Evolutionary conservation across 2,797 vertebrate genomes (phyloP), one percentile per base, ranked within the genome.

Genomic region (Pseudochirops corinnae): DNA sequence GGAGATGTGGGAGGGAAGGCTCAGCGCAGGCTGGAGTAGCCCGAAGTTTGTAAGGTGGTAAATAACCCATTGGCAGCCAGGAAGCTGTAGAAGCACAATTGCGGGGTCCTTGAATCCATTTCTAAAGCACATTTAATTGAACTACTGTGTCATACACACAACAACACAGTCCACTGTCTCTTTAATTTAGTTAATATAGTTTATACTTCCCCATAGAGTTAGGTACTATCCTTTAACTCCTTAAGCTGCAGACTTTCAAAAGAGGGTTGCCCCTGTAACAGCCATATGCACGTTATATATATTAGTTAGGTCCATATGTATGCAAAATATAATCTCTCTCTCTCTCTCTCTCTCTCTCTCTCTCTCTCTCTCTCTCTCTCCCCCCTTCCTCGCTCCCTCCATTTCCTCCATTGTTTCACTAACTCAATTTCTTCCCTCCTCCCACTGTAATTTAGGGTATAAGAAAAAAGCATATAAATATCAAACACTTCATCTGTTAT

Each of bases 401-500:
- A 52, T 9, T 1, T 12, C 57, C 60, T n/a, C 62, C 14, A 33
- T 58, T 18, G 5, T 93, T 46, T 29, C 0, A 2, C n/a, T 90
- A 29, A 90, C 93, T 93, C 93, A 33, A 46, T 2, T 24, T 6
- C 33, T 16, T 50, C 12, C 94, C 82, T 50, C 2, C 92, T 18
- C 53, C 74, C 97, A 57, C 93, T 60, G 56, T 94, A 93, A 46
- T 57, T 93, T 90, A 28, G 96, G 92, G 93, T 97, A 95, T 92
- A 97, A 97, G 97, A 95, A 95, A 57, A 95, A 92, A 4, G 16
- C 96, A 96, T 96, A 96, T 93, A 95, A 94, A 97, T 96, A 93
- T 93, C 56, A 53, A 60, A 57, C 95, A 57, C 90, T 96, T 96
- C 97, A 97, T 97, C 97, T 98, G 98, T 98, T 98, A 98, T 93